Evolutionary conservation across 2,888 invertebrate species (phyloP).

Genomic region (Osedax fenrisi): DNA sequence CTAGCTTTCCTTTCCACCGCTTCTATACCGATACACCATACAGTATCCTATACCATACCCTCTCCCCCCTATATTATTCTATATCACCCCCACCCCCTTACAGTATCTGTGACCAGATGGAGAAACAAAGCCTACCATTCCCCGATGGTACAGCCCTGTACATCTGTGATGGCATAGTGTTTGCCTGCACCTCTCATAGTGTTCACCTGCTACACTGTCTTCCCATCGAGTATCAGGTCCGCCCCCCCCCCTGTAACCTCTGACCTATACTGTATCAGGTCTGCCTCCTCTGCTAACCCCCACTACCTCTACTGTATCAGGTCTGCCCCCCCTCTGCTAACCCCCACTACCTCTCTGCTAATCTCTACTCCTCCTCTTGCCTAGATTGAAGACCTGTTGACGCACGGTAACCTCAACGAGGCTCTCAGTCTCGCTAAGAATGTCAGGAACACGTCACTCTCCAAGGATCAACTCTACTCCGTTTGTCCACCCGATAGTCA

Average conservation of each 20-base stretch:
- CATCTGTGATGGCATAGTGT: background rate
- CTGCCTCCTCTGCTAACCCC: too few species aligned
- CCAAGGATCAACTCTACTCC: background rate
- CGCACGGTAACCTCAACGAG: background rate
- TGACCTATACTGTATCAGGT: too few species aligned
- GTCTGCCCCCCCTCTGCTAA: too few species aligned
- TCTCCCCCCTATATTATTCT: background rate
- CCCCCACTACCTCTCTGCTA: too few species aligned
- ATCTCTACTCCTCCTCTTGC: too few species aligned
- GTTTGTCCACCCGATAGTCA: background rate
- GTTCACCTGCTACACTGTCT: background rate
- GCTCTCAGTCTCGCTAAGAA: background rate
- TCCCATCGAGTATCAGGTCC: background rate
- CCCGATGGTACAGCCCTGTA: constrained; percentile 45
- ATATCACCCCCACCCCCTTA: background rate
- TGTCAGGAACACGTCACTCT: background rate
- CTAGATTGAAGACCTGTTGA: background rate
- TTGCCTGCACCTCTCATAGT: background rate
- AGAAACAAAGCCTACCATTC: constrained; percentile 53
- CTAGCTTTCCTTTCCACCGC: background rate
- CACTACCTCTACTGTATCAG: too few species aligned
- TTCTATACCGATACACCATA: background rate
- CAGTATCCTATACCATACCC: background rate
- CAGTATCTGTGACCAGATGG: constrained; percentile 53
- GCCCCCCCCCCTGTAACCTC: too few species aligned